phyloP scores from a whole-genome alignment of 64 coral and sea anemone genomes.

The Actinia tenebrosa region DNA sequence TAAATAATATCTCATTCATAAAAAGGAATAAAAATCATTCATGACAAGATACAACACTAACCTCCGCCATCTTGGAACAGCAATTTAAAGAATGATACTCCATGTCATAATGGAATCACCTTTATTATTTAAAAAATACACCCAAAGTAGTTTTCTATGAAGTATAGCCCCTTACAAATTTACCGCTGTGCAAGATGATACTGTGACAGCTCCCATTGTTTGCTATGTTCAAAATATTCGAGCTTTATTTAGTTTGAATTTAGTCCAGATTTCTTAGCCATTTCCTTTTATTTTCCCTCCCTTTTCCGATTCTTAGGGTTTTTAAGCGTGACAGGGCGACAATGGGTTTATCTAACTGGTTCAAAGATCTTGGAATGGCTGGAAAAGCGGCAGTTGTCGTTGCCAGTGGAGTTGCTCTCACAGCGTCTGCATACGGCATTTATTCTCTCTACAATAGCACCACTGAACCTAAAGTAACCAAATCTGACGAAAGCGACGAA shows the following conservation, averaged over 20 bases:
- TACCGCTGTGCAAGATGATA: conserved; percentile 7
- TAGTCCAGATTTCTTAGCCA: neutral
- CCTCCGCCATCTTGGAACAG: neutral
- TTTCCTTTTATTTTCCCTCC: neutral
- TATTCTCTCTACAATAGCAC: conserved; percentile 34
- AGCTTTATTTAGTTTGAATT: neutral
- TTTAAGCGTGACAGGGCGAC: neutral
- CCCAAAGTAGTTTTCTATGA: neutral
- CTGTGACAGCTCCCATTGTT: conserved; percentile 24
- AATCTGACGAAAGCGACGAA: conserved; percentile 3
- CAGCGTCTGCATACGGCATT: conserved; percentile 46
- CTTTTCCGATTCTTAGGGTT: neutral
- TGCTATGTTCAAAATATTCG: neutral
- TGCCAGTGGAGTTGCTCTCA: conserved; percentile 24
- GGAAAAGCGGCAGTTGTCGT: conserved; percentile 49
- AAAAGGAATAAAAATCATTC: neutral
- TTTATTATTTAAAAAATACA: neutral
- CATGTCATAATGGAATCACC: neutral
- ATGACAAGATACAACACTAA: neutral
- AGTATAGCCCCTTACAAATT: neutral
- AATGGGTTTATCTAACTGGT: conserved; percentile 23
- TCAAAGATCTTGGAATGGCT: conserved; percentile 50
- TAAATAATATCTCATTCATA: neutral
- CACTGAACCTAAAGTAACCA: neutral
- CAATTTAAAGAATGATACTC: neutral